Evolutionary conservation across 2,888 invertebrate species (phyloP).

Genomic region (Mesorhabditis spiculigera): DNA sequence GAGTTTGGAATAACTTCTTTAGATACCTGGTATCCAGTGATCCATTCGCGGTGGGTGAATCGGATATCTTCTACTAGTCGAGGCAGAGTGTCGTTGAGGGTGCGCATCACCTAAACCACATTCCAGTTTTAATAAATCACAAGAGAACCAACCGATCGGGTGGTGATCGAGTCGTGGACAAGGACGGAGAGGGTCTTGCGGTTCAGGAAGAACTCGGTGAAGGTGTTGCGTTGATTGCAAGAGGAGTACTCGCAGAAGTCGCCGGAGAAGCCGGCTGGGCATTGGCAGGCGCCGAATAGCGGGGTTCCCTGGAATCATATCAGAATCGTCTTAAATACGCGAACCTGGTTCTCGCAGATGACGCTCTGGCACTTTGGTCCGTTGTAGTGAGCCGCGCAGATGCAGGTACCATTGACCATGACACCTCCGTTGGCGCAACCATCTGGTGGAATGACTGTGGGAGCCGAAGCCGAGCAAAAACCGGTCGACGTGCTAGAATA

Average conservation of each 20-base stretch:
- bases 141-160: constrained; percentile 9
- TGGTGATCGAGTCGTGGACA: constrained; percentile 31
- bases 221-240: constrained; percentile 23
- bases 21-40: constrained; percentile 26
- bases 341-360: background rate
- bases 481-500: constrained; percentile 27
- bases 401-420: constrained; percentile 27
- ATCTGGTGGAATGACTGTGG: constrained; percentile 21
- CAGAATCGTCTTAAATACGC: background rate
- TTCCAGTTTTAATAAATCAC: background rate
- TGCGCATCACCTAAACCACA: constrained; percentile 21
- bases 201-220: constrained; percentile 20
- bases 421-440: constrained; percentile 42
- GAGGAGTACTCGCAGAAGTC: constrained; percentile 27
- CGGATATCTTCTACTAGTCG: constrained; percentile 30
- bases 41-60: constrained; percentile 29
- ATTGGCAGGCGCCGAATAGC: constrained; percentile 28
- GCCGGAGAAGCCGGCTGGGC: constrained; percentile 28
- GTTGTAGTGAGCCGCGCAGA: constrained; percentile 29
- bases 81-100: constrained; percentile 28
- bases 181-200: constrained; percentile 28
- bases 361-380: constrained; percentile 31
- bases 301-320: constrained; percentile 30
- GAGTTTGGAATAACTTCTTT: background rate
- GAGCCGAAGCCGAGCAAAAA: constrained; percentile 27